Base-by-base conservation (phyloP, 2,113 vertebrate genomes). In the Dasyornis broadbenti region DNA sequence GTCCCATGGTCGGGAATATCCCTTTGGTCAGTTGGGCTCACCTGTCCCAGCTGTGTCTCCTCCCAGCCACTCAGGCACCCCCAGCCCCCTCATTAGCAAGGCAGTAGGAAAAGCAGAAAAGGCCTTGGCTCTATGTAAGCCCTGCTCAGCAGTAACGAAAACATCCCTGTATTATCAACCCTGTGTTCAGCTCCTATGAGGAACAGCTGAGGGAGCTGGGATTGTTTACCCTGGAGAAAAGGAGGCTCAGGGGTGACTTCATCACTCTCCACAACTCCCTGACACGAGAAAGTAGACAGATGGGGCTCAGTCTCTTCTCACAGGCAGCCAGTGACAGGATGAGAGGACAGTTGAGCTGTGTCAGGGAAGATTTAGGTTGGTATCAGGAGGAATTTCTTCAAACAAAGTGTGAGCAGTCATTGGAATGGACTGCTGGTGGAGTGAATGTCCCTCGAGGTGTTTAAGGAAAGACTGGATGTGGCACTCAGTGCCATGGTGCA, bases 81-180 rank as follows among this genome's bases (percentile, higher is more conserved):
- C n/a, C n/a, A 47, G 15, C 27, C 28, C 16, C 44, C 5, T 75
- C 2, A 0, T 8, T 24, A 57, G 33, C 9, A 0, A 10, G 7
- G 11, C 40, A 7, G 2, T 4, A 57, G 3, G 19, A 31, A 23
- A 59, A 59, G 26, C 42, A 31, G 54, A 6, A 35, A 45, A 59
- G 42, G 42, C 42, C 54, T 75, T 37, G 54, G 42, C 54, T 75
- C 42, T 45, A 26, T 57, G 40, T 28, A 23, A 35, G 19, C 33
- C 15, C 71, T 45, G 33, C 53, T 44, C 42, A 75, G 11, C 54
- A 47, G 7, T 42, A 65, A 37, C 68, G 31, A 40, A 44, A 65
- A 3, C 35, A 50, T 19, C 13, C 44, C 59, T 50, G 68, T 37
- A 11, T 44, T 28, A 37, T 10, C 42, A 57, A 2, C 17, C 12